Percentiles rank a stretch among this genome's conserved stretches.
These are phyloP conservation scores for Sialia sialis DNA, from an alignment of 2,113 vertebrate genomes.

Conservation along the genomic window DNA sequence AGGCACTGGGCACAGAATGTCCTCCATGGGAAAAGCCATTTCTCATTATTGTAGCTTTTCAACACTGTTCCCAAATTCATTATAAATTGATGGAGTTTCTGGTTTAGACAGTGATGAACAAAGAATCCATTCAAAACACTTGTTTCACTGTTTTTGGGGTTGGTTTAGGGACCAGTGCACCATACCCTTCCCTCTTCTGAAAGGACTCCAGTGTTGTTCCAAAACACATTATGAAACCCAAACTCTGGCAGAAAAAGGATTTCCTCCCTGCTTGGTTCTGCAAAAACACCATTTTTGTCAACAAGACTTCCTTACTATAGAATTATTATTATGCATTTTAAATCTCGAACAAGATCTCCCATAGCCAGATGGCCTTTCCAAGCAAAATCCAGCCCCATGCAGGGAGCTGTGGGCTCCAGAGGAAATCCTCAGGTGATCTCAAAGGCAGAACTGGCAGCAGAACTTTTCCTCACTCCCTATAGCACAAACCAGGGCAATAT, in stretches of 20 bases:
- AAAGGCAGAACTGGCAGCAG: background rate
- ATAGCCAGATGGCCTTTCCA: background rate
- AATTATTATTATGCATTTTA: background rate
- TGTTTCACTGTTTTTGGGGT: background rate
- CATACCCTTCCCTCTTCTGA: background rate
- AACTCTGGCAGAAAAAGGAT: background rate
- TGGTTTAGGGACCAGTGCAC: background rate
- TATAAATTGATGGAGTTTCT: background rate
- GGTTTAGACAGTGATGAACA: background rate
- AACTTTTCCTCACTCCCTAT: background rate
- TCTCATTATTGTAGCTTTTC: background rate
- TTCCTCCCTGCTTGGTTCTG: background rate
- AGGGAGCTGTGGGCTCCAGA: rapidly evolving
- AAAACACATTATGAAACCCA: background rate
- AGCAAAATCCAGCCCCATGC: background rate
- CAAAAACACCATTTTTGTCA: background rate
- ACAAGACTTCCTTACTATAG: background rate
- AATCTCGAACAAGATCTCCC: background rate
- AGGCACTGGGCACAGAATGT: background rate
- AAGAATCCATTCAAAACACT: background rate
- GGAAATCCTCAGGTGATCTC: background rate
- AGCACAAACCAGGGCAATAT: background rate
- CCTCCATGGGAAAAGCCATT: background rate
- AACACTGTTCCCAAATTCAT: background rate
- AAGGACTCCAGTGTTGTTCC: background rate